These are phyloP conservation scores for Tonatia bakeri DNA, from an alignment of 2,113 vertebrate genomes.

Conservation along the genomic window DNA sequence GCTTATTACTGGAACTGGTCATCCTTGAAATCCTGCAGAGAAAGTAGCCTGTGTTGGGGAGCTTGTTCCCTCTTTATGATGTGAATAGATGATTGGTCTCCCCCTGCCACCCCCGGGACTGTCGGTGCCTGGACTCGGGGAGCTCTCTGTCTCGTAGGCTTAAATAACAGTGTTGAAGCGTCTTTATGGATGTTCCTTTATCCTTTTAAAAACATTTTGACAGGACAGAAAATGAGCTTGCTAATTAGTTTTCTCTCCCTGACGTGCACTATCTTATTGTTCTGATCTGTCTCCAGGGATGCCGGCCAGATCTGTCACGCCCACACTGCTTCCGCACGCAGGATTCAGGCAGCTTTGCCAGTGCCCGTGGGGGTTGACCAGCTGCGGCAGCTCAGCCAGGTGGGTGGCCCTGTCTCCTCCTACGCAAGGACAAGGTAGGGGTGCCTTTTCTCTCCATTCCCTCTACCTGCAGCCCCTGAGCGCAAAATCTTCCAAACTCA, in stretches of 20 bases:
- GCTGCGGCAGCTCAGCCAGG: too few species aligned
- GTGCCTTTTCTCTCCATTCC: background rate
- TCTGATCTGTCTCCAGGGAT: background rate
- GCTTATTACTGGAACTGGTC: background rate
- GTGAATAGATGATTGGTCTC: background rate
- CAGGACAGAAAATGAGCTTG: conserved; percentile 40
- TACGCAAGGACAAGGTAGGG: too few species aligned
- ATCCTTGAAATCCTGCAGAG: background rate
- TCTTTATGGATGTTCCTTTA: background rate
- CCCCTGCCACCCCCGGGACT: background rate
- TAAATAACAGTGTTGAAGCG: background rate
- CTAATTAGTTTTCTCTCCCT: conserved; percentile 57
- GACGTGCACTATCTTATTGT: conserved; percentile 13
- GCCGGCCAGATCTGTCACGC: background rate
- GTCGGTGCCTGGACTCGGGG: background rate
- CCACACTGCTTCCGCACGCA: background rate
- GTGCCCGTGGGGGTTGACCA: background rate
- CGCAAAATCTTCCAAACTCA: background rate
- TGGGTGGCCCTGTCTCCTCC: too few species aligned
- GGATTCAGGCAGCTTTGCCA: background rate
- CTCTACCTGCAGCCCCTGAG: background rate
- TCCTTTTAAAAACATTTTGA: background rate
- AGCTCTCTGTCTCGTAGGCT: background rate
- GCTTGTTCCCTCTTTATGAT: background rate
- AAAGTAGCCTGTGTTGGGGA: background rate